Evolutionary conservation across 2,113 vertebrate species (phyloP), one percentile per base, ranked within the genome.

Genomic region (Xenotilapia longispinis): DNA sequence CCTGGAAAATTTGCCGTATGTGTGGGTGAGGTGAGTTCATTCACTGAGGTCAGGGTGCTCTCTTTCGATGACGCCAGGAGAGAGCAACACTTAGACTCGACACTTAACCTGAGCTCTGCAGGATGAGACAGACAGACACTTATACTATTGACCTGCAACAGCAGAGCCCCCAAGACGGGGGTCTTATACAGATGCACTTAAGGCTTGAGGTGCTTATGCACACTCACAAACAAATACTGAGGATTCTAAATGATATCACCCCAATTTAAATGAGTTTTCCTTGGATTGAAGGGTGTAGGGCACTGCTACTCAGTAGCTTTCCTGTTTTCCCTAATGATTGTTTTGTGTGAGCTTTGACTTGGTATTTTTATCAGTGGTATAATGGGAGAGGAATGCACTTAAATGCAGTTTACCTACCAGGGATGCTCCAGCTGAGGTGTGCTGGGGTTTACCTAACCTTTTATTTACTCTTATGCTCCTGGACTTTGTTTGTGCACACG

Each of bases 71-170:
- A 95, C 89, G 88, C 89, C 88, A 60, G 81, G 88, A 88, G 91
- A 89, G 84, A 83, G 89, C 84, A 90, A 90, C 92, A 93, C 88
- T 91, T 90, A 92, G 84, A 93, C 90, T 85, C 79, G 81, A 90
- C 93, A 89, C 90, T 93, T 85, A 92, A 92, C 91, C 91, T 70
- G 86, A 92, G 86, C 90, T 87, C 85, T 81, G 47, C 63, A 88
- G 86, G 83, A 90, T 38, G 70, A 92, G 93, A 86, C 92, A 93
- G 90, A 90, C 92, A 94, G 94, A 95, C 90, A 93, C 87, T 92
- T 75, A 82, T 38, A 55, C 91, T 95, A 95, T 96, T 96, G 95
- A 96, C 94, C 89, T 82, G 89, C 87, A 89, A 86, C 92, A 86
- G 88, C 91, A 93, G 87, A 90, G 86, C 85, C 90, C 93, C 91